These are phyloP conservation scores for Tachypleus tridentatus DNA, from an alignment of 1,140 invertebrate genomes.

Conservation along the genomic window DNA sequence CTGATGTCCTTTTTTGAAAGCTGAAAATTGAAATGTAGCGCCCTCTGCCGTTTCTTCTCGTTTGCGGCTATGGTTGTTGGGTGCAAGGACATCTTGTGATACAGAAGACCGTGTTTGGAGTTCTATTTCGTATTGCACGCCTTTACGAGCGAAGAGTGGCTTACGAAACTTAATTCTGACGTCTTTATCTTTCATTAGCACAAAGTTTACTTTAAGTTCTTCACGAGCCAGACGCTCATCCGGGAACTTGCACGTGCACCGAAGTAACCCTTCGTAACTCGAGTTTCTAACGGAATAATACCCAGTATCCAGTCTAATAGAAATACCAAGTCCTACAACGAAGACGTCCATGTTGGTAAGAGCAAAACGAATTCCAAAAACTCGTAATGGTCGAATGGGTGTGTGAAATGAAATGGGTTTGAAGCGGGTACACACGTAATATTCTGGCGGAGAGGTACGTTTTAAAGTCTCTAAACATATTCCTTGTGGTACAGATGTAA, in stretches of 20 bases:
- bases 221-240: slow-evolving; percentile 11
- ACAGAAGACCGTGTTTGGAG: slow-evolving; percentile 14
- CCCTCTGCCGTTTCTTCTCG: slow-evolving; percentile 16
- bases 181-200: slow-evolving; percentile 26
- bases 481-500: slow-evolving; percentile 21
- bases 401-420: slow-evolving; percentile 23
- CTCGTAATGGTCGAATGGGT: slow-evolving; percentile 10
- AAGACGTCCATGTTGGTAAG: slow-evolving; percentile 25
- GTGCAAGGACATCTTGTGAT: slow-evolving; percentile 15
- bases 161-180: slow-evolving; percentile 24
- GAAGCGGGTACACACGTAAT: slow-evolving; percentile 24
- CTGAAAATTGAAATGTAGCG: slow-evolving; percentile 17
- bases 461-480: slow-evolving; percentile 9
- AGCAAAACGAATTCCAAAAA: slow-evolving; percentile 13
- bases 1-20: slow-evolving; percentile 15
- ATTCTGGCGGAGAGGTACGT: slow-evolving; percentile 21
- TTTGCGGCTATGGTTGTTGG: slow-evolving; percentile 14
- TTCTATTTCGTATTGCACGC: slow-evolving; percentile 18
- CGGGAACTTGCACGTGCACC: slow-evolving; percentile 16
- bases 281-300: slow-evolving; percentile 25
- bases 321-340: slow-evolving; percentile 25
- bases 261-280: slow-evolving; percentile 23
- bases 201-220: slow-evolving; percentile 15
- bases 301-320: slow-evolving; percentile 23
- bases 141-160: slow-evolving; percentile 23